Evolutionary conservation across 2,797 vertebrate genomes (phyloP).

Genomic region (Champsocephalus esox): DNA sequence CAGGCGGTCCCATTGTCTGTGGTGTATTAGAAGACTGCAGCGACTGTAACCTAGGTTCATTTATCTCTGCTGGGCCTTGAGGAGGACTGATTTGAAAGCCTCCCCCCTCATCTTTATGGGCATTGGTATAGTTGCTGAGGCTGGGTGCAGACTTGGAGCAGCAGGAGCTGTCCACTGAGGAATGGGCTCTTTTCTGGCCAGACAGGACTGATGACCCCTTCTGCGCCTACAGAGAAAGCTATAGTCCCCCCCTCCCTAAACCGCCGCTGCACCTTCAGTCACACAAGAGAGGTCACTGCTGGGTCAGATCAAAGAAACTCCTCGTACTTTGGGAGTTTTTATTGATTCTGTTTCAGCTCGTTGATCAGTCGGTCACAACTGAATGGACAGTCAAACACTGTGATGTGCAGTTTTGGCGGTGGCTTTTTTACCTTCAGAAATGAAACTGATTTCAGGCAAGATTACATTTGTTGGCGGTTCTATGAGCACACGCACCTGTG

Average conservation of each 20-base stretch:
- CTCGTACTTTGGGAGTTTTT: conserved; percentile 75
- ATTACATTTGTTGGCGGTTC: conserved; percentile 31
- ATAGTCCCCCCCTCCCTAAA: conserved; percentile 52
- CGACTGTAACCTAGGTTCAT: conserved; percentile 93
- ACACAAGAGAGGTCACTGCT: conserved; percentile 82
- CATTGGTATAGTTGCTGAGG: conserved; percentile 70
- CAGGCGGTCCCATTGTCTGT: conserved; percentile 91
- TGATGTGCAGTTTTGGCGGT: conserved; percentile 47
- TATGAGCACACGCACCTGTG: conserved; percentile 14
- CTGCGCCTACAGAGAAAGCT: conserved; percentile 67
- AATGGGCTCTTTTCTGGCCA: conserved; percentile 89
- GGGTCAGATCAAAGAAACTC: conserved; percentile 82
- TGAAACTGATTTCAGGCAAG: conserved; percentile 46
- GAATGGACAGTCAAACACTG: conserved; percentile 71
- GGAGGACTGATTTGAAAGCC: conserved; percentile 83
- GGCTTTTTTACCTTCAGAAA: conserved; percentile 38
- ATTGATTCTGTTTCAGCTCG: conserved; percentile 83
- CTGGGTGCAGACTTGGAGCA: conserved; percentile 84
- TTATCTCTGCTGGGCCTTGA: conserved; percentile 88
- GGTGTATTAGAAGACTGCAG: conserved; percentile 91
- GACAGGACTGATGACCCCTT: conserved; percentile 91
- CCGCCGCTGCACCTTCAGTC: conserved; percentile 73
- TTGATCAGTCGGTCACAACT: conserved; percentile 68
- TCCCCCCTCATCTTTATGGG: conserved; percentile 83
- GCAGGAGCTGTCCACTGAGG: conserved; percentile 90